Evolutionary conservation across 2,888 invertebrate species (phyloP).

Genomic region (Pantelozetes paolii): DNA sequence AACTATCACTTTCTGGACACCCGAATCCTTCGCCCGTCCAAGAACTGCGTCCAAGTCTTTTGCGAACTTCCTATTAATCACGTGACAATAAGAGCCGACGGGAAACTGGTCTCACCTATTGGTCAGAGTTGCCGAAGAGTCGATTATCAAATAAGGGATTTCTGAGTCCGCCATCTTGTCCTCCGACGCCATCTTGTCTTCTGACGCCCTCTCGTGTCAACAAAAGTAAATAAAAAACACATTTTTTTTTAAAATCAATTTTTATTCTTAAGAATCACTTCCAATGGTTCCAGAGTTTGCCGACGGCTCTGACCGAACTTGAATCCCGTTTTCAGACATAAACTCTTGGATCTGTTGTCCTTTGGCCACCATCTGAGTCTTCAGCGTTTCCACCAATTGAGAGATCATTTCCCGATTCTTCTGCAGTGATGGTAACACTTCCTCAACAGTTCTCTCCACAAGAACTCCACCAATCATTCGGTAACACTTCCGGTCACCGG

Average conservation of each 20-base stretch:
- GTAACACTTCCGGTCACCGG: constrained; percentile 79
- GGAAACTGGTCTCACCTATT: background rate
- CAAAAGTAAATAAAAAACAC: background rate
- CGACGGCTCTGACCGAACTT: constrained; percentile 62
- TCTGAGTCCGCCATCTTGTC: background rate
- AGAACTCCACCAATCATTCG: constrained; percentile 89
- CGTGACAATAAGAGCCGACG: background rate
- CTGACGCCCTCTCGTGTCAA: background rate
- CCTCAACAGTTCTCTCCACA: constrained; percentile 84
- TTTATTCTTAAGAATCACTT: no score
- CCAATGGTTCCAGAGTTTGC: background rate
- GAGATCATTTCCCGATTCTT: constrained; percentile 72
- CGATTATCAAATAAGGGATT: constrained; percentile 71
- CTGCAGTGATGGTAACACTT: constrained; percentile 76
- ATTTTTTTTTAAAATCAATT: no score
- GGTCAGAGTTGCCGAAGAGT: constrained; percentile 79
- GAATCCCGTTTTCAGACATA: constrained; percentile 82
- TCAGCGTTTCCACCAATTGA: constrained; percentile 71
- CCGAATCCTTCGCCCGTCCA: constrained; percentile 86
- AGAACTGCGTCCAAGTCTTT: constrained; percentile 86
- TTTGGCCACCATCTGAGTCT: constrained; percentile 75
- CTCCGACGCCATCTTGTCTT: background rate
- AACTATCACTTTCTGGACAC: constrained; percentile 92
- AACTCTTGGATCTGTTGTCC: constrained; percentile 86
- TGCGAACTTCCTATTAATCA: constrained; percentile 88